phyloP scores from a whole-genome alignment of 2,797 vertebrate genomes.

The Gambelia wislizenii region DNA sequence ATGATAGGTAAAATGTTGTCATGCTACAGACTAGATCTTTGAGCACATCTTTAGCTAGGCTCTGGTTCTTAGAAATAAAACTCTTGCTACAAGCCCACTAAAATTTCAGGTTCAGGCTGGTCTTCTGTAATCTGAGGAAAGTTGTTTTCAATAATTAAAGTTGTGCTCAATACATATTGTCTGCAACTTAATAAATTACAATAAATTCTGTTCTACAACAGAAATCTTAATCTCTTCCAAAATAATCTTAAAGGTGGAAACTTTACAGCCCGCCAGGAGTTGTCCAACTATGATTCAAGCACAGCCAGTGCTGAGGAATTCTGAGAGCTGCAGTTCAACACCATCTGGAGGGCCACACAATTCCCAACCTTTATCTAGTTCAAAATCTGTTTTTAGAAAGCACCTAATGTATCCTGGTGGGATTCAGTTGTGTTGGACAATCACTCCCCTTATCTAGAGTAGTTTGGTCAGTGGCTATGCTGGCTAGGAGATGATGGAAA shows the following conservation, averaged over 20 bases:
- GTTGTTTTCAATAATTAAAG: not conserved
- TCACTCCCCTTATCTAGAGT: not conserved
- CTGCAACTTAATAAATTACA: not conserved
- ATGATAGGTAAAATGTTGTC: not conserved
- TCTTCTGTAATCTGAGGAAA: not conserved
- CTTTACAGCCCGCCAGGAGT: too few relatives aligned
- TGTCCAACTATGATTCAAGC: too few relatives aligned
- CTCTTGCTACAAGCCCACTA: not conserved
- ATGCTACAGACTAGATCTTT: not conserved
- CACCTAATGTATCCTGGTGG: not conserved
- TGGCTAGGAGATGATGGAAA: not conserved
- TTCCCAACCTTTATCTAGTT: not conserved
- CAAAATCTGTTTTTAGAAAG: not conserved
- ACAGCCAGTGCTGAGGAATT: too few relatives aligned
- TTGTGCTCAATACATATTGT: not conserved
- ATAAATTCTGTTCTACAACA: not conserved
- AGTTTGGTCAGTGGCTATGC: not conserved
- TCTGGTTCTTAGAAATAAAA: not conserved
- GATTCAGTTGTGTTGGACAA: not conserved
- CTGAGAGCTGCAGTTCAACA: too few relatives aligned
- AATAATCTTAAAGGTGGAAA: not conserved
- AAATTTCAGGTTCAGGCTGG: not conserved
- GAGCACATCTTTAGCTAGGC: not conserved
- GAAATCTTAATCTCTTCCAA: not conserved
- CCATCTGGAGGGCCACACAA: too few relatives aligned